Evolutionary conservation across 1,140 invertebrate species (phyloP), one percentile per base, ranked within the genome.

Genomic region (Drosophila kanapiae): DNA sequence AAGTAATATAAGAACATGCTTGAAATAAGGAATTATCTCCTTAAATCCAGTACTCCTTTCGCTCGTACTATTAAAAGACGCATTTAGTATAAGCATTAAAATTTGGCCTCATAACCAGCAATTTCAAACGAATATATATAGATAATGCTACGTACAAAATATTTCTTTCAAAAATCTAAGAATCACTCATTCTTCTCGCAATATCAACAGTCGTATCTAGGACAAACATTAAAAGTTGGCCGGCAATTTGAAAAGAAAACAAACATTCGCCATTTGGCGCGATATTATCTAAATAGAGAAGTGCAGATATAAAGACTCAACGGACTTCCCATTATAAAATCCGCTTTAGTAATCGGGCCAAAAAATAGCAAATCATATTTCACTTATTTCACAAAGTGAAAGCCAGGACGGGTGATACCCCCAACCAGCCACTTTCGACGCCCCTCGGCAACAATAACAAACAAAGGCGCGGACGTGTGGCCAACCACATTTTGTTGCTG

Each of bases 291-390:
- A 40, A 78, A 54, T 47, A 57, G 14, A 38, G 42, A 27, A 59
- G 27, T 33, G 54, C 38, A 54, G 42, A 40, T 64, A 56, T 75
- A 74, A 69, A 68, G 40, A 77, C 48, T 37, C 60, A 31, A 40
- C 45, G 27, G 13, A 63, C 16, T 45, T 69, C 13, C 35, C 29
- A 47, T 48, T 29, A 9, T 1, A 63, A 75, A 63, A 65, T 51
- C 14, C 13, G 23, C 69, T 45, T 59, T 49, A 23, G 23, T 60
- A 42, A 64, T 49, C 43, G 37, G 27, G 38, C 57, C 13, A 71
- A 40, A 61, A 51, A 72, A 56, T 42, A 53, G 76, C 67, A 83
- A 86, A 77, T 86, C 83, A 86, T 86, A 83, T 83, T 77, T 83
- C 59, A 80, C 80, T 87, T 74, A 86, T 83, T 77, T 80, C 67